A percentile compares a stretch with the other conserved stretches of the same genome.
Evolutionary conservation across 35 echinoderm and acorn worm species (phyloP).

Genomic region (Ptychodera flava): DNA sequence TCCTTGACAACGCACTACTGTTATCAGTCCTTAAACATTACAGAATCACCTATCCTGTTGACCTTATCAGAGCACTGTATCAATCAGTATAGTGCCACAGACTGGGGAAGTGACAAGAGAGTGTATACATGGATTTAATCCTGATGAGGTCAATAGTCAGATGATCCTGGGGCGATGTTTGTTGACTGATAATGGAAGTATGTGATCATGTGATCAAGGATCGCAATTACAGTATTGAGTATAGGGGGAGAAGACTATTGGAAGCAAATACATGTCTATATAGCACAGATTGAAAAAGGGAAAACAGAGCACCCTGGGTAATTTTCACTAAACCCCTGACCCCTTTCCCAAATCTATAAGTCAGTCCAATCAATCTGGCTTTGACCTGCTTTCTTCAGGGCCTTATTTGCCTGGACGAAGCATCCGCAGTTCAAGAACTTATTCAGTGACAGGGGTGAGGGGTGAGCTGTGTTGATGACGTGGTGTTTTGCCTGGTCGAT

Average conservation of each 20-base stretch:
- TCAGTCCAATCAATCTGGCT: background rate
- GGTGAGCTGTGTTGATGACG: background rate
- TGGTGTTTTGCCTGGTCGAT: background rate
- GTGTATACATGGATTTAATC: too few relatives aligned
- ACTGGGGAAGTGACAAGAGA: too few relatives aligned
- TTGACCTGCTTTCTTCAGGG: background rate
- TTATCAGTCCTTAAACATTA: too few relatives aligned
- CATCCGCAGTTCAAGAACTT: background rate
- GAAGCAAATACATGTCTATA: background rate
- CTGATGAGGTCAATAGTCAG: too few relatives aligned
- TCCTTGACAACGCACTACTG: too few relatives aligned
- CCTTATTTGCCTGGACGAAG: background rate
- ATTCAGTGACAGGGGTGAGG: background rate
- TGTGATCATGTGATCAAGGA: background rate
- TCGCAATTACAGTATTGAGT: background rate
- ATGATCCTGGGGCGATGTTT: too few relatives aligned
- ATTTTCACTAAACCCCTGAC: too few relatives aligned
- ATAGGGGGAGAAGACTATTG: background rate
- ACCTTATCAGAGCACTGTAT: too few relatives aligned
- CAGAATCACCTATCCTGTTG: too few relatives aligned
- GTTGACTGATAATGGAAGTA: too few relatives aligned
- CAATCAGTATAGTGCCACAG: too few relatives aligned
- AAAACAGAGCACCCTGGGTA: background rate
- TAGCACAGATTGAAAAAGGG: background rate
- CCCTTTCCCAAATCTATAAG: background rate